Evolutionary conservation across 2,113 vertebrate genomes (phyloP), one percentile per base, ranked within the genome.

Genomic region (Caracal caracal): DNA sequence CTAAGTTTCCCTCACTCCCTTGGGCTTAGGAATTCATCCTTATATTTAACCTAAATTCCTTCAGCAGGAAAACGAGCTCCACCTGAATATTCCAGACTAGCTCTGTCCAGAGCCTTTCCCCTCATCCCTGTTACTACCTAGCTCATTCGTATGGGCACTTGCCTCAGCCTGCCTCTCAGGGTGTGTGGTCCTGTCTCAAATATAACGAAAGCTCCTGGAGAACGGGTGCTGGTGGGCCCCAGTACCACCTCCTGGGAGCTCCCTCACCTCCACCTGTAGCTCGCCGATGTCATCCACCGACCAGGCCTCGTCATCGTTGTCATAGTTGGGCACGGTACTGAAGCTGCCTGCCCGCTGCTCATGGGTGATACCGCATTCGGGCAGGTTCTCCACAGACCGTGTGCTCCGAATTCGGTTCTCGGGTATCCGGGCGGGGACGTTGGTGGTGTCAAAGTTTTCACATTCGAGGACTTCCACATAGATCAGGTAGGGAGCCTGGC

Each of bases 221-320:
- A 88, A 28, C 2, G 75, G 63, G 33, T 22, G 73, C 19, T 37
- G 19, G 28, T 37, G 19, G 28, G 53, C 4, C 79, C 87, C 37
- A 28, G 6, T 1, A 0, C 63, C 17, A 28, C 90, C 66, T 53
- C 26, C 15, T 5, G 0, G n/a, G 28, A 6, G n/a, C 3, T 0
- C 4, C 40, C 98, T 97, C 97, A 99, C 99, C 99, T 99, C 99
- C 96, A 99, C 99, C 97, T 99, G 99, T 90, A 99, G 99, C 96
- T 99, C 99, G 84, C 99, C 99, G 16, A 99, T 99, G 95, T 99
- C 99, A 0, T 99, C 99, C 97, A 99, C 99, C 0, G 99, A 99
- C 99, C 99, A 99, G 28, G 99, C 99, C 97, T 99, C 99, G 0
- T 99, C 99, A 2, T 99, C 99, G 0, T 99, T 99, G 99, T 99